phyloP scores from a whole-genome alignment of 2,113 vertebrate genomes.

The Prietella phreatophila region DNA sequence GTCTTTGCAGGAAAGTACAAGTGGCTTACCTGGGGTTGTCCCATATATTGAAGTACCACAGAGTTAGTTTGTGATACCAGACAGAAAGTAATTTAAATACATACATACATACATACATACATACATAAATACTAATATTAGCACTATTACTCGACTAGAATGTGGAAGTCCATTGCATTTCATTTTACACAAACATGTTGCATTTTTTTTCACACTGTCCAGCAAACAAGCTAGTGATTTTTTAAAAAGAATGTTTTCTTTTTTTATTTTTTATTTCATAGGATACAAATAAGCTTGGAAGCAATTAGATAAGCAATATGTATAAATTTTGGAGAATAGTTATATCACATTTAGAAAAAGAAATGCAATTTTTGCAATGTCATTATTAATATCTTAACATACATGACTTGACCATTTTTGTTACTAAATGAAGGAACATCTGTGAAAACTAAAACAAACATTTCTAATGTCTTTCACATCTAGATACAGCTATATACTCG shows the following conservation, averaged over 20 bases:
- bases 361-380: neutral
- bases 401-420: neutral
- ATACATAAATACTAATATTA: neutral
- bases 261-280: neutral
- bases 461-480: too few relatives aligned
- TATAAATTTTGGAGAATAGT: neutral
- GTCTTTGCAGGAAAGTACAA: constrained; percentile 50
- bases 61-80: neutral
- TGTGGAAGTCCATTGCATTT: constrained; percentile 2
- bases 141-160: neutral
- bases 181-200: neutral
- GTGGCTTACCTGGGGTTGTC: constrained; percentile 53
- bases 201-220: neutral
- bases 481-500: neutral
- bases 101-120: too few relatives aligned
- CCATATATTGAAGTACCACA: constrained; percentile 33
- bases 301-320: neutral
- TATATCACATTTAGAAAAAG: neutral
- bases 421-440: neutral
- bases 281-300: neutral
- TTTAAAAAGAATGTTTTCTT: too few relatives aligned
- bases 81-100: too few relatives aligned
- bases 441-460: neutral
- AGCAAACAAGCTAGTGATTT: neutral
- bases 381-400: neutral